Percentiles rank a stretch among this genome's conserved stretches.
phyloP scores from a whole-genome alignment of 2,797 vertebrate species.

The Jordanella pulchra region DNA sequence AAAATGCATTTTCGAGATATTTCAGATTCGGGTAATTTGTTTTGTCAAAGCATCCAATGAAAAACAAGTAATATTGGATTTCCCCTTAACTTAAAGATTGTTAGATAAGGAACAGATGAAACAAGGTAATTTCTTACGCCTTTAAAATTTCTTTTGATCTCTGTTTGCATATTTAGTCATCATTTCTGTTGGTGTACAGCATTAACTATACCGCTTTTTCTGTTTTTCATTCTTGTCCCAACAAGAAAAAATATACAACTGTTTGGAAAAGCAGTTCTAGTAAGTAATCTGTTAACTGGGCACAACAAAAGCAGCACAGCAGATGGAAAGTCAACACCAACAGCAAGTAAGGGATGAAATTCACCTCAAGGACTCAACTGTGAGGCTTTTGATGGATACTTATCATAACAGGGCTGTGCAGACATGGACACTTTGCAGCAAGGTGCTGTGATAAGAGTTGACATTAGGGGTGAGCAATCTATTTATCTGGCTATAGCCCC shows the following conservation, averaged over 20 bases:
- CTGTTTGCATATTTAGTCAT: constrained; percentile 28
- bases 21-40: neutral
- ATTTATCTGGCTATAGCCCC: constrained; percentile 46
- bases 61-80: neutral
- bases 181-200: constrained; percentile 26
- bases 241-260: constrained; percentile 52
- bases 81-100: constrained; percentile 5
- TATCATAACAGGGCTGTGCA: constrained; percentile 51
- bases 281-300: constrained; percentile 53
- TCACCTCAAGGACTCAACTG: constrained; percentile 62
- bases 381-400: constrained; percentile 33
- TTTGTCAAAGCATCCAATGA: constrained; percentile 8
- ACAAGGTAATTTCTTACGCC: constrained; percentile 21
- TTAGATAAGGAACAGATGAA: neutral
- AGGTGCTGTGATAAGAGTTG: constrained; percentile 63
- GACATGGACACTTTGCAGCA: constrained; percentile 41
- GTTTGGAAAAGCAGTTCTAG: constrained; percentile 45
- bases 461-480: constrained; percentile 65
- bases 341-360: constrained; percentile 69
- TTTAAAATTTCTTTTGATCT: constrained; percentile 39
- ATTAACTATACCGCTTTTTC: constrained; percentile 32
- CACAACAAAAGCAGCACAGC: constrained; percentile 50
- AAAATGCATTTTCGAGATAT: neutral
- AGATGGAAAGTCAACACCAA: constrained; percentile 33
- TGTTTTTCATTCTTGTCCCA: constrained; percentile 46